Evolutionary conservation across 1,140 invertebrate genomes (phyloP).

Genomic region (Bombus impatiens): DNA sequence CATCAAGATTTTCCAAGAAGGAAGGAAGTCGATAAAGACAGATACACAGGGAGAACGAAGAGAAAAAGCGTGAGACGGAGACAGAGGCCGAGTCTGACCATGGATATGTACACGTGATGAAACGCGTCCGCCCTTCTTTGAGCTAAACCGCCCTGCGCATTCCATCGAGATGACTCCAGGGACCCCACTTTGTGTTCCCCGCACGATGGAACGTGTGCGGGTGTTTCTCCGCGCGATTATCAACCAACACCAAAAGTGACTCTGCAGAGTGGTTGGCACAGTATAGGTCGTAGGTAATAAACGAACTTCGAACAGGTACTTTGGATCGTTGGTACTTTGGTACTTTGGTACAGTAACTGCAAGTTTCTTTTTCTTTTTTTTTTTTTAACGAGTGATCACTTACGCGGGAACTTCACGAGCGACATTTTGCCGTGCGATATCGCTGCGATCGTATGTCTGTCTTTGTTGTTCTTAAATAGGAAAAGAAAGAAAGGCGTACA

Average conservation of each 20-base stretch:
- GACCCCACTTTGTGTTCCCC: constrained; percentile 66
- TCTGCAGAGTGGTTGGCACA: neutral
- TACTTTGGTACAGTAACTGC: neutral
- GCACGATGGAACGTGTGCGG: constrained; percentile 36
- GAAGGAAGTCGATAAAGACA: constrained; percentile 15
- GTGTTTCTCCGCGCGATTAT: constrained; percentile 34
- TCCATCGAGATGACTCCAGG: constrained; percentile 76
- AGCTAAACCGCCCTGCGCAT: constrained; percentile 73
- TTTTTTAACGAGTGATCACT: neutral
- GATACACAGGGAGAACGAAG: neutral
- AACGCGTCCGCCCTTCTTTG: constrained; percentile 69
- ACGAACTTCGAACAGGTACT: constrained; percentile 9
- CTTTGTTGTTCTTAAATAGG: too few relatives aligned
- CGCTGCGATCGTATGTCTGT: too few relatives aligned
- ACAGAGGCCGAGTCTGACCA: neutral
- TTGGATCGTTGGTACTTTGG: neutral
- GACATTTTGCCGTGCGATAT: too few relatives aligned
- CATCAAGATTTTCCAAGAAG: constrained; percentile 27
- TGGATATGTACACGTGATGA: constrained; percentile 58
- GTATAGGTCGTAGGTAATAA: neutral
- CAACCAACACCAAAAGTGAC: constrained; percentile 18
- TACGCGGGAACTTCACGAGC: too few relatives aligned
- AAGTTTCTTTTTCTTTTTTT: neutral
- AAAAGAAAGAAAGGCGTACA: too few relatives aligned
- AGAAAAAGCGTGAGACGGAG: neutral